A percentile compares a stretch with the other conserved stretches of the same genome.
These are phyloP conservation scores for Volucella zonaria DNA, from an alignment of 2,888 invertebrate species.

Conservation along the genomic window DNA sequence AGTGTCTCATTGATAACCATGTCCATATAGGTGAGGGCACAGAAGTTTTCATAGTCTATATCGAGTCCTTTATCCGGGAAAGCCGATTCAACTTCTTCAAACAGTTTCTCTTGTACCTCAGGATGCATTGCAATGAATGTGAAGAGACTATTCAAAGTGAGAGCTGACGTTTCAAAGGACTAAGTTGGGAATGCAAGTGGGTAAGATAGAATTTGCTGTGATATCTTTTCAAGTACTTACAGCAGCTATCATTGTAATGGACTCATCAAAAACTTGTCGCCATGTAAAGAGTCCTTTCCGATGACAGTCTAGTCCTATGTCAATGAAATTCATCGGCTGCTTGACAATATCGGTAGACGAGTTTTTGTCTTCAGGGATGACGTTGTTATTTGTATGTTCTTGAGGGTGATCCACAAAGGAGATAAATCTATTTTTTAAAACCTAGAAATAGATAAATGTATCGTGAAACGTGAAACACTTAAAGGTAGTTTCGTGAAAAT, in stretches of 20 bases:
- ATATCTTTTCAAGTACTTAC: neutral
- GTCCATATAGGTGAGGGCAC: conserved; percentile 74
- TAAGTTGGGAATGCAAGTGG: conserved; percentile 71
- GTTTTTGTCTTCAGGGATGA: no score
- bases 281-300: conserved; percentile 15
- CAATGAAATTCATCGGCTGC: neutral
- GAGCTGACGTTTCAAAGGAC: conserved; percentile 75
- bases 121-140: conserved; percentile 76
- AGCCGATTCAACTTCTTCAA: conserved; percentile 67
- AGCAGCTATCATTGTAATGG: conserved; percentile 3
- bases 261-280: conserved; percentile 7
- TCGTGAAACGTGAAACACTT: no score
- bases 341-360: neutral
- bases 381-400: no score
- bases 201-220: no score
- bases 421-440: no score
- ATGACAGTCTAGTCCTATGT: neutral
- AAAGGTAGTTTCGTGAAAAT: no score
- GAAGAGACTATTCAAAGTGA: conserved; percentile 69
- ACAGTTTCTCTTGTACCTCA: conserved; percentile 74
- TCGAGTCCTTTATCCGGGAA: conserved; percentile 35
- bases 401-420: no score
- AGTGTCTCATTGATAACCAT: conserved; percentile 75
- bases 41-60: conserved; percentile 54
- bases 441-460: no score